Evolutionary conservation across 64 coral and sea anemone species (phyloP).

Genomic region (Exaiptasia diaphana): DNA sequence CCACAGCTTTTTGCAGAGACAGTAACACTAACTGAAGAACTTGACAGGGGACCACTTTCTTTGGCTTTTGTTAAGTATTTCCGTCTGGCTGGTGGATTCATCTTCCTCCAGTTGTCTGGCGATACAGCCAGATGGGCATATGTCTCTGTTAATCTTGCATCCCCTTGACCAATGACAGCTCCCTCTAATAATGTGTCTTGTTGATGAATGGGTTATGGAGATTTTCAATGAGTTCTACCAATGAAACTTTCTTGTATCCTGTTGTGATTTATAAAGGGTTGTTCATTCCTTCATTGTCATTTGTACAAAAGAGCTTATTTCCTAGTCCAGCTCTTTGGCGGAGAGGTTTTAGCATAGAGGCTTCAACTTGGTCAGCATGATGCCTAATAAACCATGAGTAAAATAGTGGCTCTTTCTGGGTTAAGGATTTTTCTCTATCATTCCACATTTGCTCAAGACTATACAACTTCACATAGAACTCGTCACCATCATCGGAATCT

Average conservation of each 20-base stretch:
- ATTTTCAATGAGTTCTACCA: slow-evolving; percentile 28
- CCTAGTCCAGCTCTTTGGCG: slow-evolving; percentile 29
- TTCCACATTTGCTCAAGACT: slow-evolving; percentile 29
- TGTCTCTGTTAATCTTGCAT: slow-evolving; percentile 17
- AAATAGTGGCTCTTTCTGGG: slow-evolving; percentile 16
- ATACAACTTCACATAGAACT: slow-evolving; percentile 25
- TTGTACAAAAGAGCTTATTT: slow-evolving; percentile 5
- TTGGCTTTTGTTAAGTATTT: slow-evolving; percentile 35
- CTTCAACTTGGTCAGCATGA: background rate
- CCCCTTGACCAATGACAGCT: slow-evolving; percentile 35
- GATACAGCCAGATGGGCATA: slow-evolving; percentile 5
- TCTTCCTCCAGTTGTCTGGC: slow-evolving; percentile 24
- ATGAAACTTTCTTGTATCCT: slow-evolving; percentile 6
- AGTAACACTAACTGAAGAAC: background rate
- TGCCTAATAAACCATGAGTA: slow-evolving; percentile 41
- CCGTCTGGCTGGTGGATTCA: slow-evolving; percentile 26
- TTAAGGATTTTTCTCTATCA: slow-evolving; percentile 19
- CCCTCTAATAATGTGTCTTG: slow-evolving; percentile 45
- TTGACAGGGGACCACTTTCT: slow-evolving; percentile 31
- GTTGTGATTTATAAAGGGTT: slow-evolving; percentile 39
- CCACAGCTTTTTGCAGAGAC: slow-evolving; percentile 20
- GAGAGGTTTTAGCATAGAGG: slow-evolving; percentile 21
- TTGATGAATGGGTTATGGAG: slow-evolving; percentile 27
- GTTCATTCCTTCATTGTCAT: slow-evolving; percentile 53
- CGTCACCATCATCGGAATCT: background rate